Base-by-base conservation (phyloP, 2,113 vertebrate genomes). In the Serranochromis macrocephalus region DNA sequence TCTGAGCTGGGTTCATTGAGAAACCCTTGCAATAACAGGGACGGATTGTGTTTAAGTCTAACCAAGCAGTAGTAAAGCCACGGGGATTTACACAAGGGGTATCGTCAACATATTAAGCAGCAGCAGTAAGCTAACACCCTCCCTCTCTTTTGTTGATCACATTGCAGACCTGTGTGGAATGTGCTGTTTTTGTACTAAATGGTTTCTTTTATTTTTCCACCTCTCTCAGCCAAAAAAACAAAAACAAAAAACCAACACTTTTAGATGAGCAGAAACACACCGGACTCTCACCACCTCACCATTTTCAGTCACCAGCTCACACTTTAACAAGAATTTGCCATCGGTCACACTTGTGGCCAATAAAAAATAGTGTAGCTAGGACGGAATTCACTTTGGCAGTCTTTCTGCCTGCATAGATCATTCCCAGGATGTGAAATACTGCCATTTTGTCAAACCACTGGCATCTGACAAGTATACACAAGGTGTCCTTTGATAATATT, bases 1-100 rank as follows among this genome's bases (percentile, higher is more conserved):
- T 88, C 88, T 88, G 81, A 84, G 58, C 29, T 49, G 90, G 89
- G 85, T 91, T 90, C 71, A 82, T 66, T 54, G 80, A 87, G 68
- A 89, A 94, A 94, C 87, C 90, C 87, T 89, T 87, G 80, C 88
- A 94, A 92, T 87, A 92, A 93, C 94, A 94, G 93, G 89, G 91
- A 92, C 91, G 91, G 89, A 87, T 90, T 91, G 90, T 93, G 83
- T 90, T 93, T 85, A 91, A 90, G 91, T 91, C 91, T 80, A 87
- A 87, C 92, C 89, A 88, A 92, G 91, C 88, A 17, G 73, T 82
- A 87, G 83, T 83, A 93, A 94, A 92, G 89, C 91, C 83, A 61
- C 7, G 16, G 82, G 90, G 92, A 92, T 90, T 91, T 90, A 82
- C 83, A 85, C 68, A 31, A 80, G 90, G 78, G 68, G 88, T 90